Conservation (phyloP, 92 coral and sea anemone species). For the Epizoanthus rinbou region DNA sequence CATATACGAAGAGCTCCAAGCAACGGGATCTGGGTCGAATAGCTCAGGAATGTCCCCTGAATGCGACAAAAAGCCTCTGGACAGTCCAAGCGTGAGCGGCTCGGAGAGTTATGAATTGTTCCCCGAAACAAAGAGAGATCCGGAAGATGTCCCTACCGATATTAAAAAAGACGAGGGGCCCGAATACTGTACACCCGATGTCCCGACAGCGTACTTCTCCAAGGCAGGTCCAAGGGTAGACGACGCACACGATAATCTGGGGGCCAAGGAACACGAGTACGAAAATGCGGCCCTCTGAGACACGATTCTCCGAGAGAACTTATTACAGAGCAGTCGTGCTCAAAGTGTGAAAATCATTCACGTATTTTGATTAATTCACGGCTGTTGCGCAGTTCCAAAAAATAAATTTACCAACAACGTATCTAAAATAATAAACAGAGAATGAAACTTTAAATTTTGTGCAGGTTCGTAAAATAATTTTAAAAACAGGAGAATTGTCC, state of each 20-base stretch:
- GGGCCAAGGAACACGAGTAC: slow-evolving; percentile 15
- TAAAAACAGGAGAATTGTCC: no score
- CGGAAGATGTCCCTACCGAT: not conserved
- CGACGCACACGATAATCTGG: slow-evolving; percentile 23
- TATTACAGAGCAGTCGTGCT: no score
- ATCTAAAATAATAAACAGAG: no score
- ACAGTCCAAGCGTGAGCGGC: not conserved
- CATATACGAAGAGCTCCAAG: slow-evolving; percentile 22
- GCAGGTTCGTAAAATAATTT: no score
- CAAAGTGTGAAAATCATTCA: no score
- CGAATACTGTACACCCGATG: not conserved
- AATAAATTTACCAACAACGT: no score
- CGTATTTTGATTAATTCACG: no score
- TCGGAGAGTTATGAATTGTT: not conserved
- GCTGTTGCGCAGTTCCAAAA: no score
- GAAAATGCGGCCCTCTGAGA: slow-evolving; percentile 17
- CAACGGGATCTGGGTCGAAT: not conserved
- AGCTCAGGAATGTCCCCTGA: not conserved
- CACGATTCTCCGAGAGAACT: not conserved
- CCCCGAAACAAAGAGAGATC: not conserved
- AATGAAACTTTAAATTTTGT: no score
- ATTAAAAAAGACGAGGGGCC: not conserved
- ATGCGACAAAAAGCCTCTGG: not conserved
- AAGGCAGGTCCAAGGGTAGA: slow-evolving; percentile 7
- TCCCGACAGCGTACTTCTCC: not conserved